Base-by-base conservation (phyloP, 2,113 vertebrate species). In the Ciconia boyciana region DNA sequence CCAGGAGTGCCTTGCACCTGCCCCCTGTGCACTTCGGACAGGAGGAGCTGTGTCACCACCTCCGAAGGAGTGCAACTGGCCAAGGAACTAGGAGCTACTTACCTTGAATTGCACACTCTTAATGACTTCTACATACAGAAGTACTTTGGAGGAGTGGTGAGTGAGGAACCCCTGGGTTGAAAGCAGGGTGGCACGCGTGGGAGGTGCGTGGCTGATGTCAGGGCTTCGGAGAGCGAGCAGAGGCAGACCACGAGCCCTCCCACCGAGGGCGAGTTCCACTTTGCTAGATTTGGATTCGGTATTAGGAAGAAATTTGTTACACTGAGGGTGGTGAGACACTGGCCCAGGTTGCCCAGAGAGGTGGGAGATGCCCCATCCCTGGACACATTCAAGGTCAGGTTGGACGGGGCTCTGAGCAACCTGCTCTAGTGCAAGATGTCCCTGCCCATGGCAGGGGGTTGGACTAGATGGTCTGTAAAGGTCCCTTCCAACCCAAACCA, bases 111-210 rank as follows among this genome's bases (percentile, higher is more conserved):
- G 61, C 99, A 99, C 54, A 98, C 98, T 11, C 99, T 99, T 25
- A 99, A 98, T 96, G 99, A 99, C 87, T 99, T 99, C 96, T 99
- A 99, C 58, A 98, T 99, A 49, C 98, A 99, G 22, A 99, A 99
- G 57, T 99, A 99, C 94, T 99, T 99, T 29, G 99, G 99, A 97
- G 99, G 99, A 28, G 98, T 99, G 98, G 99, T 99, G 95, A 98
- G 99, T 97, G 81, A 75, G 65, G 58, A 62, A 65, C 25, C 22
- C 1, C 16, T 13, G 32, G 7, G 14, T 2, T 43, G 55, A 21
- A 24, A 52, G 39, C 13, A 4, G 4, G 12, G 10, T 55, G 36
- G 29, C 31, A 34, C 11, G 3, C 6, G 1, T 5, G 11, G 31
- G 6, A 22, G 32, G 16, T 36, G 16, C 8, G 4, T 1, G 15